Percentiles rank a stretch among this genome's conserved stretches.
Conservation (phyloP, 1,140 invertebrate genomes). For the Chironomus striatipennis region DNA sequence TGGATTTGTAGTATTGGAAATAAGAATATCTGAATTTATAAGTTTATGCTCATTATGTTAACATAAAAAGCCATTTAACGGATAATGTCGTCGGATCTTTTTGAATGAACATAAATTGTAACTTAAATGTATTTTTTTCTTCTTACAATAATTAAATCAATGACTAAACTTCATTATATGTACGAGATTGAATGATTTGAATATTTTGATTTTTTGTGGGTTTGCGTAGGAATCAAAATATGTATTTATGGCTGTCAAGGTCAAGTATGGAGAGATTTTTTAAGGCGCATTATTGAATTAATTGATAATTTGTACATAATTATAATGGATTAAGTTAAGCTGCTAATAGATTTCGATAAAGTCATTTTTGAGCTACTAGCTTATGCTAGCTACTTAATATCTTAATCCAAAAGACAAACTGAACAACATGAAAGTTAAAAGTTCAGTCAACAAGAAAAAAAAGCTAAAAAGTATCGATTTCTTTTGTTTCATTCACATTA, state of each 20-base stretch:
- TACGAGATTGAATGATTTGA: background rate
- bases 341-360: too few relatives aligned
- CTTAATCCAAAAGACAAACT: background rate
- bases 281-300: too few relatives aligned
- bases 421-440: background rate
- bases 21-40: background rate
- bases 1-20: background rate
- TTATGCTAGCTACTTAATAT: too few relatives aligned
- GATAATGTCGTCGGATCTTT: background rate
- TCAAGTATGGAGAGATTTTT: too few relatives aligned
- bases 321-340: too few relatives aligned
- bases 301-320: too few relatives aligned
- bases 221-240: too few relatives aligned
- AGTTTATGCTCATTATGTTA: background rate
- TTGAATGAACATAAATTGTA: background rate
- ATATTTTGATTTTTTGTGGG: too few relatives aligned
- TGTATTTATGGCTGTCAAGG: too few relatives aligned
- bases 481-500: background rate
- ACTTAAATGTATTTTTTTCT: background rate
- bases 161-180: constrained; percentile 10
- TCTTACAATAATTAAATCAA: background rate
- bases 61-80: constrained; percentile 17
- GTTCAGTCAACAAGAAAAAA: background rate
- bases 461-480: background rate
- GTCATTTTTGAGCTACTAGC: too few relatives aligned